Conservation (phyloP, 2,113 vertebrate genomes). For the Dromaius novaehollandiae region DNA sequence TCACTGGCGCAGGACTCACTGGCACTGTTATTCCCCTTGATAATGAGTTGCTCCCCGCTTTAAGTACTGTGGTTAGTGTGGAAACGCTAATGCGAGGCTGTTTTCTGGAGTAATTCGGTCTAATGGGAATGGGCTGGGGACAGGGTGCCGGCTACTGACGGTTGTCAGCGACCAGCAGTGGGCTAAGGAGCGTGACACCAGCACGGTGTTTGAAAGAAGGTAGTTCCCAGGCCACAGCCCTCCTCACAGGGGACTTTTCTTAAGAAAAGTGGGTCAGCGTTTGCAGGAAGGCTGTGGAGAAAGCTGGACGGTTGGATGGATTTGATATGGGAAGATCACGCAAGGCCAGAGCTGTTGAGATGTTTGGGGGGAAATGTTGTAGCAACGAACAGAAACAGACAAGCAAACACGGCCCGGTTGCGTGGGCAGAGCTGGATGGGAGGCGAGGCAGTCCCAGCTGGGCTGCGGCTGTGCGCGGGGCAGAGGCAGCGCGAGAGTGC, state of each 20-base stretch:
- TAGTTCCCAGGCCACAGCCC: not conserved
- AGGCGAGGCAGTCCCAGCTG: slow-evolving; percentile 31
- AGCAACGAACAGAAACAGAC: slow-evolving; percentile 55
- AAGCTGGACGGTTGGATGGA: not conserved
- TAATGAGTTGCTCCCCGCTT: not conserved
- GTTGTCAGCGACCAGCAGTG: not conserved
- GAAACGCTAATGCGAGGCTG: not conserved
- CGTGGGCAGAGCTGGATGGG: slow-evolving; percentile 37
- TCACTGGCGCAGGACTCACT: not conserved
- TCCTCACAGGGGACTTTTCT: not conserved
- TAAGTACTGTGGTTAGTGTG: not conserved
- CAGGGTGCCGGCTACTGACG: not conserved
- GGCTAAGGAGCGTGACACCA: not conserved
- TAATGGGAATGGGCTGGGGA: not conserved
- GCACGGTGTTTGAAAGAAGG: slow-evolving; percentile 4
- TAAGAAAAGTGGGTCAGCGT: not conserved
- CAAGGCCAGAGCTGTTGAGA: slow-evolving; percentile 7
- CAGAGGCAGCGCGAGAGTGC: not conserved
- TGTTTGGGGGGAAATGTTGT: slow-evolving; percentile 58
- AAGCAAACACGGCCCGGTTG: not conserved
- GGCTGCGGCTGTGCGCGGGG: not conserved
- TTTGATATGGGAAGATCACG: not conserved
- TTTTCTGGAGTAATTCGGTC: not conserved
- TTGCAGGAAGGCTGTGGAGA: not conserved
- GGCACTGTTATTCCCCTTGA: not conserved